Percentiles rank a stretch among this genome's conserved stretches.
Evolutionary conservation across 2,113 vertebrate species (phyloP).

Genomic region (Ornithorhynchus anatinus): DNA sequence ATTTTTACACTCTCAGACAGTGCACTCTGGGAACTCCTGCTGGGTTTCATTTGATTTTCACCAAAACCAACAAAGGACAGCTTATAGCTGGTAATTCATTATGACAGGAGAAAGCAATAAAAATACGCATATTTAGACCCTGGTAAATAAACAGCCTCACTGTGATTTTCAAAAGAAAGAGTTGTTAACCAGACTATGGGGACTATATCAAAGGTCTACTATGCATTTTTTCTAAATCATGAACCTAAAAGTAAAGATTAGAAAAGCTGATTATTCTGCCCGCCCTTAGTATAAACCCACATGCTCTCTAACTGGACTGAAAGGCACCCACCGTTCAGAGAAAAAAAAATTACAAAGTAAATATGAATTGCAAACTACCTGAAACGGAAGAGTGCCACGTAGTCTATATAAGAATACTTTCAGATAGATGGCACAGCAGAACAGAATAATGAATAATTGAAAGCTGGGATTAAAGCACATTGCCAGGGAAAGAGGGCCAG

Average conservation of each 20-base stretch:
- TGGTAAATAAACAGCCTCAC: conserved; percentile 70
- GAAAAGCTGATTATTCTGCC: conserved; percentile 17
- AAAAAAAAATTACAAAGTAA: conserved; percentile 46
- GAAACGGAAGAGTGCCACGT: conserved; percentile 18
- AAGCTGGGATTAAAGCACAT: conserved; percentile 56
- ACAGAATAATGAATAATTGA: conserved; percentile 63
- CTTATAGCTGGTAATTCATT: conserved; percentile 83
- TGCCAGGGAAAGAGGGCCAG: conserved; percentile 28
- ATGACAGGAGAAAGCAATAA: conserved; percentile 80
- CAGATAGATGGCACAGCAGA: conserved; percentile 60
- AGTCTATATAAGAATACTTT: conserved; percentile 43
- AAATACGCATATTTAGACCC: conserved; percentile 70
- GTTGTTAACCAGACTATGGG: conserved; percentile 13
- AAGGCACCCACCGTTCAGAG: neutral
- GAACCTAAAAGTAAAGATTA: conserved; percentile 31
- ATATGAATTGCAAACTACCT: conserved; percentile 35
- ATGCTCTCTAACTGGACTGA: conserved; percentile 7
- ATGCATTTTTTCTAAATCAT: neutral
- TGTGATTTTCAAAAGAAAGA: conserved; percentile 50
- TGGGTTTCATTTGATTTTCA: conserved; percentile 88
- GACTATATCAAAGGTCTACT: conserved; percentile 10
- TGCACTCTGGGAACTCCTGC: conserved; percentile 84
- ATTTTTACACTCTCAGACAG: conserved; percentile 82
- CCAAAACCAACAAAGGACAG: conserved; percentile 79
- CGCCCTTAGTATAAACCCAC: conserved; percentile 7